These are phyloP conservation scores for Otolemur crassicaudatus DNA, from an alignment of 2,797 vertebrate species.

Conservation along the genomic window DNA sequence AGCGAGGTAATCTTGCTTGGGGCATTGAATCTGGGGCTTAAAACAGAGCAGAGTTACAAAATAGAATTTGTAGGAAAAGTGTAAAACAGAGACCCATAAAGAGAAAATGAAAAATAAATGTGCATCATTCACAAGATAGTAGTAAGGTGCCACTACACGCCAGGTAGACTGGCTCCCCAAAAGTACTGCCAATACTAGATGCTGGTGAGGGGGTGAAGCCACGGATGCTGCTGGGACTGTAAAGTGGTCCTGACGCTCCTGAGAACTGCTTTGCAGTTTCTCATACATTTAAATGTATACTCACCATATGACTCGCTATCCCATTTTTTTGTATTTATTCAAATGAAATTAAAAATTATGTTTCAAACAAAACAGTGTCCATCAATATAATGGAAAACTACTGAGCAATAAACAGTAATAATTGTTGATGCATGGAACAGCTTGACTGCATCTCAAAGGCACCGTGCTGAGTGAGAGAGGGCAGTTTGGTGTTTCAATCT, in stretches of 20 bases:
- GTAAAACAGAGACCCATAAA: not conserved
- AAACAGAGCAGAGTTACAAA: not conserved
- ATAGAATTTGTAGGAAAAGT: not conserved
- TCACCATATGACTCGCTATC: not conserved
- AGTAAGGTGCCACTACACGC: not conserved
- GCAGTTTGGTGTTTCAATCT: not conserved
- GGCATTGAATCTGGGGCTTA: not conserved
- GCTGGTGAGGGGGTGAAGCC: not conserved
- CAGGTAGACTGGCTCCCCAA: not conserved
- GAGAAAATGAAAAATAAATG: not conserved
- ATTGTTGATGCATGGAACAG: too few relatives aligned
- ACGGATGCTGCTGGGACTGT: not conserved
- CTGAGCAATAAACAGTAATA: not conserved
- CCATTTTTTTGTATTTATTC: slow-evolving; percentile 8
- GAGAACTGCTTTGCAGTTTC: not conserved
- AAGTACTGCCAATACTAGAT: not conserved
- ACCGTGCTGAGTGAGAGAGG: not conserved
- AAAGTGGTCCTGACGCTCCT: not conserved
- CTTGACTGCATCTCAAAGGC: not conserved
- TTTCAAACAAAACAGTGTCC: not conserved
- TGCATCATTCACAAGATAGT: not conserved
- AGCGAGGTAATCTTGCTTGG: not conserved
- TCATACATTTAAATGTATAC: not conserved
- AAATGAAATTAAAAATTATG: not conserved
- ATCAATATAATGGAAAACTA: not conserved